phyloP scores from a whole-genome alignment of 1,140 invertebrate genomes.

The Drosophila truncata region DNA sequence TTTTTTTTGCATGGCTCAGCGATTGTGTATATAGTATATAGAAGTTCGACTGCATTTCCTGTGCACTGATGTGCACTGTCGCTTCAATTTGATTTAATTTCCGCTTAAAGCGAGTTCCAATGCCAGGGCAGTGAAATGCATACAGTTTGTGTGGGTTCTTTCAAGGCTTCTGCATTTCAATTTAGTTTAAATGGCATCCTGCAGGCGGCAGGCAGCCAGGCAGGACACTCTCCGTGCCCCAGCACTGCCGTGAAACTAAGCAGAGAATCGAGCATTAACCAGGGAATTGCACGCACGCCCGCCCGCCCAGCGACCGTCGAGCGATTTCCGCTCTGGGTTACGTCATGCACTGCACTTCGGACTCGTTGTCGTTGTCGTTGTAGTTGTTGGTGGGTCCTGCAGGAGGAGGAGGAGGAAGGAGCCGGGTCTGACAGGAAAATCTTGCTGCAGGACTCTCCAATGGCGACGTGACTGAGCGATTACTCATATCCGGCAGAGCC shows the following conservation, averaged over 20 bases:
- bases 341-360: constrained; percentile 64
- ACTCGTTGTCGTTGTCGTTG: neutral
- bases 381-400: constrained; percentile 18
- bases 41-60: constrained; percentile 19
- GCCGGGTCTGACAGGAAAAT: constrained; percentile 50
- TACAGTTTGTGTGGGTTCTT: constrained; percentile 29
- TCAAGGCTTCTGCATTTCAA: constrained; percentile 53
- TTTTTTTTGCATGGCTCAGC: constrained; percentile 15
- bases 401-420: neutral
- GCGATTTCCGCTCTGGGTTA: constrained; percentile 75
- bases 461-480: constrained; percentile 76
- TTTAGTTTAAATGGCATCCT: constrained; percentile 60
- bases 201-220: constrained; percentile 7
- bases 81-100: constrained; percentile 53
- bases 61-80: constrained; percentile 35
- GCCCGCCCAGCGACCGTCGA: constrained; percentile 53
- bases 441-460: constrained; percentile 58
- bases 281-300: constrained; percentile 56
- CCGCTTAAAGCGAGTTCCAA: constrained; percentile 33
- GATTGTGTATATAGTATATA: neutral
- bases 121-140: constrained; percentile 16
- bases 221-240: neutral
- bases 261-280: constrained; percentile 44
- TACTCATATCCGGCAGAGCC: constrained; percentile 76
- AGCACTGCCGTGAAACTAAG: constrained; percentile 23